These are phyloP conservation scores for Pinna nobilis DNA, from an alignment of 1,140 invertebrate species.

Conservation along the genomic window DNA sequence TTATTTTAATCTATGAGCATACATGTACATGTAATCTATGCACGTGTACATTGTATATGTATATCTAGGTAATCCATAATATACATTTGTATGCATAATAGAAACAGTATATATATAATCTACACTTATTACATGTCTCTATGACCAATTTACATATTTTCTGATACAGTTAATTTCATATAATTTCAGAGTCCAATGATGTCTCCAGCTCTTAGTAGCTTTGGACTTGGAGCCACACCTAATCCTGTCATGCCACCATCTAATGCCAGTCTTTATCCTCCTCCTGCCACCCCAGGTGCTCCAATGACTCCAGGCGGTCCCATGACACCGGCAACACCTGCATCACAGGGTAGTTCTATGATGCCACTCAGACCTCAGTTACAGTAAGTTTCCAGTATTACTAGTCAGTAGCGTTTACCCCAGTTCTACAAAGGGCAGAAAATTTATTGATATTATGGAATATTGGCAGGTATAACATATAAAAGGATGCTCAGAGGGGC, in stretches of 20 bases:
- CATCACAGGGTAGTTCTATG: conserved; percentile 91
- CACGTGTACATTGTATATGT: no score
- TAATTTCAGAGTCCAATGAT: conserved; percentile 64
- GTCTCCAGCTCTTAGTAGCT: conserved; percentile 62
- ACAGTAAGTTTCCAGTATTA: conserved; percentile 84
- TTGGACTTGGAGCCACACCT: conserved; percentile 58
- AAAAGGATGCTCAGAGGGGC: no score
- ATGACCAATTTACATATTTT: neutral
- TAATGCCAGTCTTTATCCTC: conserved; percentile 65
- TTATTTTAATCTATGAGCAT: no score
- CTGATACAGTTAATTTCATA: neutral
- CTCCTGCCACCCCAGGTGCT: conserved; percentile 71
- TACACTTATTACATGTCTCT: neutral
- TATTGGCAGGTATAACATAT: no score
- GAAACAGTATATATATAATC: neutral
- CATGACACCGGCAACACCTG: conserved; percentile 95
- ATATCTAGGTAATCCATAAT: neutral
- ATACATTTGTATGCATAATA: neutral
- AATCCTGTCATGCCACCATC: conserved; percentile 68
- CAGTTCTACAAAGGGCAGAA: neutral
- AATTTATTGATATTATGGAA: no score
- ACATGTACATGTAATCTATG: no score
- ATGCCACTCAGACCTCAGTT: conserved; percentile 94
- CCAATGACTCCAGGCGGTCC: conserved; percentile 76
- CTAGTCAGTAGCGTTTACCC: neutral